These are phyloP conservation scores for Charina bottae DNA, from an alignment of 2,113 vertebrate genomes.

Conservation along the genomic window DNA sequence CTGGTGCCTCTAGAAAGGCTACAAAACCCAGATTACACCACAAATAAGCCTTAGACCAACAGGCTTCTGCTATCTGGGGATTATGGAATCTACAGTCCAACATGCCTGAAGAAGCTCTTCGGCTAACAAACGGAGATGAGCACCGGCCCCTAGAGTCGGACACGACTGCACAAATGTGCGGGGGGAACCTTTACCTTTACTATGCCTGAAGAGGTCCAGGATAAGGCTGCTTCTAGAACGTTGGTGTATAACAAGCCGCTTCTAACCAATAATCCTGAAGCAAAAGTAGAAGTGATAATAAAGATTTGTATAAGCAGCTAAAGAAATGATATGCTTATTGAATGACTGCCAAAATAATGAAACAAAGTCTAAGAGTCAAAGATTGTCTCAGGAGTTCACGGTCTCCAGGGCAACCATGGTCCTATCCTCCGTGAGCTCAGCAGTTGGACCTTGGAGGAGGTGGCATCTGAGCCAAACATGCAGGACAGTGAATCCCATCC, in stretches of 20 bases:
- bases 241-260: background rate
- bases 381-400: background rate
- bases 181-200: no score
- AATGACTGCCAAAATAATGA: no score
- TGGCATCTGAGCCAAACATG: background rate
- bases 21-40: background rate
- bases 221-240: background rate
- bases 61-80: background rate
- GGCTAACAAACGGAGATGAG: no score
- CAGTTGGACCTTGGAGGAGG: background rate
- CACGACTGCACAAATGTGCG: no score
- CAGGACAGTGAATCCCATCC: background rate
- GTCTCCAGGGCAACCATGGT: background rate
- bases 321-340: background rate
- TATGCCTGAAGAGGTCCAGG: no score
- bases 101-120: no score
- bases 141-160: no score
- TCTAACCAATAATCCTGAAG: background rate
- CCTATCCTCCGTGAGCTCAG: background rate
- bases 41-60: background rate
- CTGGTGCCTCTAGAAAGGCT: background rate
- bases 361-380: background rate
- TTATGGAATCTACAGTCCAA: background rate
- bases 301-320: background rate
- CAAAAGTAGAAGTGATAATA: background rate